phyloP scores from a whole-genome alignment of 1,140 invertebrate species.

The Portunus trituberculatus region DNA sequence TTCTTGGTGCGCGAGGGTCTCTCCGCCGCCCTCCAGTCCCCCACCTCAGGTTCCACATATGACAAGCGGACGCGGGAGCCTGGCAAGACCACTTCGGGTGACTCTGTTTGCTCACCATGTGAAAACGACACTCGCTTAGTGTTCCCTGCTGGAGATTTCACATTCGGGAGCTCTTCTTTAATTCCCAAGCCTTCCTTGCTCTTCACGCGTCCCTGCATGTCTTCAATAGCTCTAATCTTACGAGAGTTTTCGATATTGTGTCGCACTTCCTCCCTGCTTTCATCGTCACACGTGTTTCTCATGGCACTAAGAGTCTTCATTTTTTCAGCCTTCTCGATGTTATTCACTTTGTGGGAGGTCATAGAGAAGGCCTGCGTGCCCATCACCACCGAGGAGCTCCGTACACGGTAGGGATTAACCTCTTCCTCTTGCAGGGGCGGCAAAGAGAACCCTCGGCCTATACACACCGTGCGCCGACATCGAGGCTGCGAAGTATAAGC shows the following conservation, averaged over 20 bases:
- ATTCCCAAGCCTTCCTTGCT: not conserved
- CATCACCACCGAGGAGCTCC: slow-evolving; percentile 66
- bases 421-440: slow-evolving; percentile 59
- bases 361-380: slow-evolving; percentile 57
- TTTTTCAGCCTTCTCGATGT: slow-evolving; percentile 67
- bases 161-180: not conserved
- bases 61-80: slow-evolving; percentile 62
- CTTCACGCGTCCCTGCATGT: not conserved
- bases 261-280: slow-evolving; percentile 29
- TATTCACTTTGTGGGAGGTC: slow-evolving; percentile 62
- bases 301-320: slow-evolving; percentile 45
- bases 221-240: slow-evolving; percentile 24
- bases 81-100: not conserved
- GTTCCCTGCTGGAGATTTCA: not conserved
- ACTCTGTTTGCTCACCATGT: not conserved
- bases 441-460: slow-evolving; percentile 56
- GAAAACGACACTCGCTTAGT: slow-evolving; percentile 34
- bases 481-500: slow-evolving; percentile 31
- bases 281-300: not conserved
- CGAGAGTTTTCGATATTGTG: slow-evolving; percentile 59
- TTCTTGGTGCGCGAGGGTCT: slow-evolving; percentile 26
- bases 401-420: not conserved
- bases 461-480: slow-evolving; percentile 60
- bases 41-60: slow-evolving; percentile 37
- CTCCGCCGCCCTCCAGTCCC: not conserved